These are phyloP conservation scores for Acholoe squamosa DNA, from an alignment of 2,888 invertebrate species.

Conservation along the genomic window DNA sequence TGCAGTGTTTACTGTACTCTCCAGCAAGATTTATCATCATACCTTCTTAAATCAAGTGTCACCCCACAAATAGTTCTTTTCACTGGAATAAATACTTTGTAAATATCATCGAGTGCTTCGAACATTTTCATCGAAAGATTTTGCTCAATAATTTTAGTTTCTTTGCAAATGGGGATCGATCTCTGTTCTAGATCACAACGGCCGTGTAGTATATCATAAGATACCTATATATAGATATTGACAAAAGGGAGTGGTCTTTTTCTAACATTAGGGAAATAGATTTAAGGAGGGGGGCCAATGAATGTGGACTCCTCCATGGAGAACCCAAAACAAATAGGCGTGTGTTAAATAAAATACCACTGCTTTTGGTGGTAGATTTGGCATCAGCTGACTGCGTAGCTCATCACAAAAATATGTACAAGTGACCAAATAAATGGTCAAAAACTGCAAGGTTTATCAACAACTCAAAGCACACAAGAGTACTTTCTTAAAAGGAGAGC, in stretches of 20 bases:
- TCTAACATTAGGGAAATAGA: not conserved
- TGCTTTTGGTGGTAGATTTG: not conserved
- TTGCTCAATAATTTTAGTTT: too few relatives aligned
- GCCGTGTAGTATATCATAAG: not conserved
- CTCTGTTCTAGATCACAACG: not conserved
- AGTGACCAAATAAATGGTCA: slow-evolving; percentile 25
- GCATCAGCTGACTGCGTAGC: not conserved
- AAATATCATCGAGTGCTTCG: too few relatives aligned
- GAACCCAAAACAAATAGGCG: not conserved
- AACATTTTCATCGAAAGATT: too few relatives aligned
- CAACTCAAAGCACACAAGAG: not conserved
- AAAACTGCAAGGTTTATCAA: not conserved
- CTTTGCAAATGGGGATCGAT: too few relatives aligned
- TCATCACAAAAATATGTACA: not conserved
- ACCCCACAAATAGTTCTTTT: too few relatives aligned
- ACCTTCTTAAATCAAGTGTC: too few relatives aligned
- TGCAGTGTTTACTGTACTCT: not conserved
- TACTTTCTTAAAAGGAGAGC: not conserved
- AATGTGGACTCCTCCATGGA: too few relatives aligned
- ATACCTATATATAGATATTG: not conserved
- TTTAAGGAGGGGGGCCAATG: not conserved
- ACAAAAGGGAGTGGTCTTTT: not conserved
- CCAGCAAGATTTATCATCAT: not conserved
- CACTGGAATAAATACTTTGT: too few relatives aligned
- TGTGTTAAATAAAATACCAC: not conserved